These are phyloP conservation scores for Cacatua alba DNA, from an alignment of 2,113 vertebrate genomes.

Conservation along the genomic window DNA sequence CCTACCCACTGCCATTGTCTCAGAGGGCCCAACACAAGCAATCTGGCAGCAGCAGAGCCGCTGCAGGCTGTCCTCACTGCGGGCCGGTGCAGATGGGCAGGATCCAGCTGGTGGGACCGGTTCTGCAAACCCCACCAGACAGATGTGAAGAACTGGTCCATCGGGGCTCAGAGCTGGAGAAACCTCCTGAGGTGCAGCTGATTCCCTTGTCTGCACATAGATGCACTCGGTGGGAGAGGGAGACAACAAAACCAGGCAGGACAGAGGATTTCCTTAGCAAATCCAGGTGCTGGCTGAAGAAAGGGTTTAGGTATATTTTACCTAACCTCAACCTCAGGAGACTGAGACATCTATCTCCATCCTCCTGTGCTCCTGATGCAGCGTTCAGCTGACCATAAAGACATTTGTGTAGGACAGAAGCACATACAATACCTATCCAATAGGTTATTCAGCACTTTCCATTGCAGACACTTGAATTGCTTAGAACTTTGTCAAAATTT, in stretches of 20 bases:
- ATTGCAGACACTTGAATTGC: neutral
- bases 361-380: neutral
- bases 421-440: neutral
- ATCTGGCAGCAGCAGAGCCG: neutral
- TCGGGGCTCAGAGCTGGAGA: neutral
- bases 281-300: neutral
- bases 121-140: neutral
- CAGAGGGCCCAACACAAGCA: neutral
- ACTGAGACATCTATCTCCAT: neutral
- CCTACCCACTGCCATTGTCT: neutral
- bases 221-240: neutral
- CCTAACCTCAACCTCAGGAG: neutral
- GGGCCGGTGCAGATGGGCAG: neutral
- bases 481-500: neutral
- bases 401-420: neutral
- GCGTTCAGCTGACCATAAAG: neutral
- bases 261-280: neutral
- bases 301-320: neutral
- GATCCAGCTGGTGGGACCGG: neutral
- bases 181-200: neutral
- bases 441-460: neutral
- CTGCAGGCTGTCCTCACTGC: neutral
- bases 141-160: neutral
- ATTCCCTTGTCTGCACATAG: rapidly evolving
- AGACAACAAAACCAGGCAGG: neutral